Percentiles rank a stretch among this genome's conserved stretches.
phyloP scores from a whole-genome alignment of 2,888 invertebrate species.

The Amorpha juglandis region DNA sequence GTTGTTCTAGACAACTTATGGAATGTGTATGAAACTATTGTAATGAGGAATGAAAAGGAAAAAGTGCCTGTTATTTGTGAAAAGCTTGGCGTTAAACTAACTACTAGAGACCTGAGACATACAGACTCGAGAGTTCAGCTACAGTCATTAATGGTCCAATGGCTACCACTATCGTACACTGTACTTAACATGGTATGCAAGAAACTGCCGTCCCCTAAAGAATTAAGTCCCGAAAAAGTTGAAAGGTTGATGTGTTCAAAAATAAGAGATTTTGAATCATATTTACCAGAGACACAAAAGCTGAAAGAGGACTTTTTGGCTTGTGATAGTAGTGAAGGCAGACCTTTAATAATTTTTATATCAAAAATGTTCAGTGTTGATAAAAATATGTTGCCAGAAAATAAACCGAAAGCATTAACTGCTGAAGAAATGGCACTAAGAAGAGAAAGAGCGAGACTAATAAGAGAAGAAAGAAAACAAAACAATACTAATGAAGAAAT shows the following conservation, averaged over 20 bases:
- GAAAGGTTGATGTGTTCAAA: slow-evolving; percentile 92
- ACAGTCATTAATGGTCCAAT: slow-evolving; percentile 92
- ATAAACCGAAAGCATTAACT: slow-evolving; percentile 90
- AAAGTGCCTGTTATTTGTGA: slow-evolving; percentile 88
- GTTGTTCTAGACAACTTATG: slow-evolving; percentile 96
- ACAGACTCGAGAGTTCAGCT: slow-evolving; percentile 91
- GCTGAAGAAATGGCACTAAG: slow-evolving; percentile 88
- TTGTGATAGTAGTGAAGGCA: slow-evolving; percentile 86
- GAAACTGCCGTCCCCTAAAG: slow-evolving; percentile 92
- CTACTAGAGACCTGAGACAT: slow-evolving; percentile 90
- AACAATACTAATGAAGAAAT: slow-evolving; percentile 49
- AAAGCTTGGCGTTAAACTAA: slow-evolving; percentile 90
- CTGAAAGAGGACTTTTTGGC: slow-evolving; percentile 88
- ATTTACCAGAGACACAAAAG: slow-evolving; percentile 87
- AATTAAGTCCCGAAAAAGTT: slow-evolving; percentile 90
- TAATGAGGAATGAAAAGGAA: slow-evolving; percentile 89
- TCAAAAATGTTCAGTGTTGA: slow-evolving; percentile 97
- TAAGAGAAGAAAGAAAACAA: slow-evolving; percentile 85
- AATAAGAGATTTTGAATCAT: slow-evolving; percentile 86
- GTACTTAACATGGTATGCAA: slow-evolving; percentile 92
- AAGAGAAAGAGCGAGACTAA: slow-evolving; percentile 87
- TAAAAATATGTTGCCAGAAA: slow-evolving; percentile 89
- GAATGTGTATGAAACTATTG: slow-evolving; percentile 93
- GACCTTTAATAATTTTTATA: slow-evolving; percentile 89
- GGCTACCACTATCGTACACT: slow-evolving; percentile 93